These are phyloP conservation scores for Oegoconia quadripuncta DNA, from an alignment of 2,888 invertebrate genomes.

Conservation along the genomic window DNA sequence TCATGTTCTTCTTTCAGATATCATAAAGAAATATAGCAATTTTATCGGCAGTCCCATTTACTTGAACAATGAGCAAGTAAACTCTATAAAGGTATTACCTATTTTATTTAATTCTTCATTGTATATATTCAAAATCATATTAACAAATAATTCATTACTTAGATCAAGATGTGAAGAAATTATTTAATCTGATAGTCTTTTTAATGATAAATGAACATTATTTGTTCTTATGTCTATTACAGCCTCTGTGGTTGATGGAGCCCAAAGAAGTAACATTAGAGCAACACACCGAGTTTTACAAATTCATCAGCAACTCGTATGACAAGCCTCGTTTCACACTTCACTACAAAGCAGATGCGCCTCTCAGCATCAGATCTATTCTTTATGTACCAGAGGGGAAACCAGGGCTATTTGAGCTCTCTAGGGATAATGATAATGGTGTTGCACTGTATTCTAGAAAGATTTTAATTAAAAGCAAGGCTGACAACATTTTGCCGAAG, in stretches of 20 bases:
- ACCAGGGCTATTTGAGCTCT: slow-evolving; percentile 94
- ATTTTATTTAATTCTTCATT: background rate
- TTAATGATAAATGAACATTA: too few species aligned
- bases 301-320: slow-evolving; percentile 90
- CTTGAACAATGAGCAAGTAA: slow-evolving; percentile 92
- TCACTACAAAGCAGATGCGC: slow-evolving; percentile 96
- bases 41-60: slow-evolving; percentile 97
- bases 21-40: slow-evolving; percentile 97
- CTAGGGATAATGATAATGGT: slow-evolving; percentile 90
- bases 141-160: too few species aligned
- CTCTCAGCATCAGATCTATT: slow-evolving; percentile 92
- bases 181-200: too few species aligned
- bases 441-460: slow-evolving; percentile 95
- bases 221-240: too few species aligned
- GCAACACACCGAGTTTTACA: slow-evolving; percentile 96
- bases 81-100: slow-evolving; percentile 86
- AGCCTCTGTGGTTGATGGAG: slow-evolving; percentile 96
- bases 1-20: slow-evolving; percentile 71
- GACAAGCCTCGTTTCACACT: slow-evolving; percentile 93
- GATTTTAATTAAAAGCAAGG: slow-evolving; percentile 94
- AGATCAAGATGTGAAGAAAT: too few species aligned
- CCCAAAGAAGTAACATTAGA: slow-evolving; percentile 91
- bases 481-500: slow-evolving; percentile 94
- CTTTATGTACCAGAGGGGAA: slow-evolving; percentile 97
- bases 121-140: too few species aligned